These are phyloP conservation scores for Liodrosophila aerea DNA, from an alignment of 2,888 invertebrate species.

Conservation along the genomic window DNA sequence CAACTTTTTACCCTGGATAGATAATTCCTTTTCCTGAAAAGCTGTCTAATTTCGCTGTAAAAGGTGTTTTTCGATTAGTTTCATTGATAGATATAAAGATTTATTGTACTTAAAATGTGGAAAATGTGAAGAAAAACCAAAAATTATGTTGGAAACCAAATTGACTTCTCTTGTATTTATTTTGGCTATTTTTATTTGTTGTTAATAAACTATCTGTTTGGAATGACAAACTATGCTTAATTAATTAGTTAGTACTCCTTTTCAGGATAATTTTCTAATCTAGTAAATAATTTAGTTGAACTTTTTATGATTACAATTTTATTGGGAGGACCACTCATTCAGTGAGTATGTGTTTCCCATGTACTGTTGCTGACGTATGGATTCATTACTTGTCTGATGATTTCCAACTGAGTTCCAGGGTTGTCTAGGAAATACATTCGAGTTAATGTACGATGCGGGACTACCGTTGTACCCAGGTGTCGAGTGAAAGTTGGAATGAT, in stretches of 20 bases:
- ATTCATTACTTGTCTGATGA: conserved; percentile 57
- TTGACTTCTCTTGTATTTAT: conserved; percentile 16
- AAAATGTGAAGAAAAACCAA: too few species aligned
- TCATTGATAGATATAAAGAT: too few species aligned
- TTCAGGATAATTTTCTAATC: conserved; percentile 50
- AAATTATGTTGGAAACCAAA: too few species aligned
- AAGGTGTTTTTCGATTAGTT: too few species aligned
- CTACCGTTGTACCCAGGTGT: conserved; percentile 61
- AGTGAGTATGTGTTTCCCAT: conserved; percentile 61
- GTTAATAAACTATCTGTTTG: conserved; percentile 47
- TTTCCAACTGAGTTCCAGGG: conserved; percentile 64
- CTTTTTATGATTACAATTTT: conserved; percentile 37
- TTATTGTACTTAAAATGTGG: too few species aligned
- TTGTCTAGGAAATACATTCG: conserved; percentile 67
- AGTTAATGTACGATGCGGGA: conserved; percentile 60
- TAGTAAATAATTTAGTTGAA: conserved; percentile 53
- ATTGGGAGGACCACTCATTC: conserved; percentile 69
- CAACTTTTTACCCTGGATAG: too few species aligned
- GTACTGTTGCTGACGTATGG: conserved; percentile 64
- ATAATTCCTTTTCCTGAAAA: too few species aligned
- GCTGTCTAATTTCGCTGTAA: too few species aligned
- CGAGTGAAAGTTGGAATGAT: conserved; percentile 72
- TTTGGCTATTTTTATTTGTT: conserved; percentile 49
- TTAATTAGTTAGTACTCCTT: conserved; percentile 49
- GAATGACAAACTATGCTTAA: conserved; percentile 54